phyloP scores from a whole-genome alignment of 2,113 vertebrate species.

The Nothocercus nigrocapillus region DNA sequence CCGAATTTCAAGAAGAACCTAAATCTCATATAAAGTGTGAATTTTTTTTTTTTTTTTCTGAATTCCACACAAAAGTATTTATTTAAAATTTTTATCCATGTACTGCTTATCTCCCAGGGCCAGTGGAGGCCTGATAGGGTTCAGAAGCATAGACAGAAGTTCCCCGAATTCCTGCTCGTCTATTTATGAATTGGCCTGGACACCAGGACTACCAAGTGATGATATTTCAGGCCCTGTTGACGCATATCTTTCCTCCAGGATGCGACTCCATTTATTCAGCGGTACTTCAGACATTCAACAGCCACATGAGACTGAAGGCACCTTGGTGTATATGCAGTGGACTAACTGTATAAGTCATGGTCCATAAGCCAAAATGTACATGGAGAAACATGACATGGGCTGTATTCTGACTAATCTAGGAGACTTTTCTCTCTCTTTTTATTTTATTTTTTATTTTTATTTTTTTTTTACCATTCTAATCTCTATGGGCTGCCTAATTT shows the following conservation, averaged over 20 bases:
- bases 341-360: too few species aligned
- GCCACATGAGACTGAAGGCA: not conserved
- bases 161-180: not conserved
- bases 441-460: not conserved
- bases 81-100: not conserved
- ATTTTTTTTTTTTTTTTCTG: not conserved
- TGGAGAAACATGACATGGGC: not conserved
- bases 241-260: not conserved
- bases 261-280: not conserved
- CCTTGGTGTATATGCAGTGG: rapidly evolving
- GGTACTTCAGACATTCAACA: not conserved
- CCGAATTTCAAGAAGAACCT: not conserved
- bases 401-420: not conserved
- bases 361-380: not conserved
- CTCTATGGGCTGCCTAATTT: not conserved
- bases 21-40: not conserved
- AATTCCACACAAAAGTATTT: not conserved
- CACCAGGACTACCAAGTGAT: not conserved
- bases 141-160: not conserved
- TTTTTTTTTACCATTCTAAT: not conserved
- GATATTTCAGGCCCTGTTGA: not conserved
- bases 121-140: not conserved
- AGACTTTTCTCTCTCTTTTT: too few species aligned
- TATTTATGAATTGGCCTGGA: not conserved
- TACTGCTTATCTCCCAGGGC: not conserved